Percentiles rank a stretch among this genome's conserved stretches.
Evolutionary conservation across 2,888 invertebrate genomes (phyloP).

Genomic region (Mycogona germanica): DNA sequence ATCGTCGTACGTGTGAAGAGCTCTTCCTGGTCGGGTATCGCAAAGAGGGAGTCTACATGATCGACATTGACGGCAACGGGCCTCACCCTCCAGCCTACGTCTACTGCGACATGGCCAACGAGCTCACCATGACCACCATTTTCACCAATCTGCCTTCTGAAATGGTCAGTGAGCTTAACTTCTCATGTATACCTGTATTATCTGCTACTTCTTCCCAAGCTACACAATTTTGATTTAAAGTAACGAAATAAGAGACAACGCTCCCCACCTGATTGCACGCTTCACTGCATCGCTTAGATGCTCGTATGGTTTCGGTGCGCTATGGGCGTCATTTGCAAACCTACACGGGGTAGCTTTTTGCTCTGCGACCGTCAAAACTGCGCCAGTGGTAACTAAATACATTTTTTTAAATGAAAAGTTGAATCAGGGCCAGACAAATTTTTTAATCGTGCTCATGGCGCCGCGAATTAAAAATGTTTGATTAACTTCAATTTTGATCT

Average conservation of each 20-base stretch:
- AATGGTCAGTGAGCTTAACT: no score
- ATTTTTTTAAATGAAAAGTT: no score
- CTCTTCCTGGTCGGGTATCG: constrained; percentile 75
- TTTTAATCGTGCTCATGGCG: no score
- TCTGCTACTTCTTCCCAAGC: neutral
- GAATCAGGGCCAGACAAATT: no score
- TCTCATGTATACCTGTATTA: constrained; percentile 29
- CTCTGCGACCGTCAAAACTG: no score
- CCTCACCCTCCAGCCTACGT: constrained; percentile 83
- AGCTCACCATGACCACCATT: constrained; percentile 70
- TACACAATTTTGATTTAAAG: neutral
- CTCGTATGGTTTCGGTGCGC: no score
- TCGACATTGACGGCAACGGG: constrained; percentile 90
- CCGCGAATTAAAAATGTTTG: neutral
- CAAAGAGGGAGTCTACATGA: constrained; percentile 78
- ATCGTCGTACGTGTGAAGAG: constrained; percentile 85
- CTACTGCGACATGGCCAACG: constrained; percentile 78
- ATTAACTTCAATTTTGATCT: no score
- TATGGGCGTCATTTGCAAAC: neutral
- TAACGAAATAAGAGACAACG: no score
- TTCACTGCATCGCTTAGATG: no score
- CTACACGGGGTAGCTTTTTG: no score
- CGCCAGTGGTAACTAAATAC: no score
- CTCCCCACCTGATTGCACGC: no score
- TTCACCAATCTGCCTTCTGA: constrained; percentile 85